phyloP scores from a whole-genome alignment of 2,797 vertebrate species.

The Onychomys leucogaster region DNA sequence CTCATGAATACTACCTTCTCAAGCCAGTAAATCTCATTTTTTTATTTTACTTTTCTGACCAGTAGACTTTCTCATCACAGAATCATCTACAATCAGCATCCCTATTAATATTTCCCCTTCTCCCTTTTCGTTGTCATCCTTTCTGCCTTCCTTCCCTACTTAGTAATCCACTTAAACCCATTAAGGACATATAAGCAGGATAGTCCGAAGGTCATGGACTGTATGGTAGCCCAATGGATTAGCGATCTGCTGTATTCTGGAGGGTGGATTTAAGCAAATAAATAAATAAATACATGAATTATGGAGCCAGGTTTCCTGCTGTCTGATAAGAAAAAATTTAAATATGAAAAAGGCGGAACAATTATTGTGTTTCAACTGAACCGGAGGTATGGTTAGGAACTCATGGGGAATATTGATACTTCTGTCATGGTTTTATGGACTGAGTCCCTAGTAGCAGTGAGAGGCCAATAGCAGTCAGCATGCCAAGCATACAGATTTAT shows the following conservation, averaged over 20 bases:
- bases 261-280: not conserved
- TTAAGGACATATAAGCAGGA: not conserved
- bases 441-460: not conserved
- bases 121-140: not conserved
- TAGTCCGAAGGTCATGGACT: not conserved
- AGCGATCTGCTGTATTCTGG: not conserved
- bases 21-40: not conserved
- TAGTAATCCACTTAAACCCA: not conserved
- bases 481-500: not conserved
- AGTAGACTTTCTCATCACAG: not conserved
- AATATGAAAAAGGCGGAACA: not conserved
- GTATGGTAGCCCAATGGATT: not conserved
- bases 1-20: not conserved
- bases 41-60: not conserved
- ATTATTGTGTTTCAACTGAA: not conserved
- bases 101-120: not conserved
- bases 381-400: not conserved
- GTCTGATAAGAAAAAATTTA: slow-evolving; percentile 15
- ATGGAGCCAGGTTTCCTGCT: not conserved
- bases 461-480: not conserved
- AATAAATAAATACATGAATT: not conserved
- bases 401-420: not conserved
- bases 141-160: not conserved
- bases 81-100: not conserved
- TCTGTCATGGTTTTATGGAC: not conserved